These are phyloP conservation scores for Cryptus viduatorius DNA, from an alignment of 2,888 invertebrate species.

Conservation along the genomic window DNA sequence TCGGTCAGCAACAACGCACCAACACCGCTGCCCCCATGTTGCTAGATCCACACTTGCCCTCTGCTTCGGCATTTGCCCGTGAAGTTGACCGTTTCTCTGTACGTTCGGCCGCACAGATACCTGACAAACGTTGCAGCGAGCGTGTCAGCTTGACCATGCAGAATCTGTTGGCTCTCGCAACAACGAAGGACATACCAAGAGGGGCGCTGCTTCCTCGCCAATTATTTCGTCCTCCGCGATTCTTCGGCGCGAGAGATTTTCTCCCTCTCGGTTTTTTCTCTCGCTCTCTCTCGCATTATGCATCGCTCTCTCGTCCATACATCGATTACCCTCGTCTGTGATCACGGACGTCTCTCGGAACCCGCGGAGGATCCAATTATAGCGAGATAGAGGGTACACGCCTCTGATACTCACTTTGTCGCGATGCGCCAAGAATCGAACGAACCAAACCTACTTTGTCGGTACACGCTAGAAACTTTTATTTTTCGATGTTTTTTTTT, in stretches of 20 bases:
- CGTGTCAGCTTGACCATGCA: constrained; percentile 19
- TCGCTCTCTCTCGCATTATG: constrained; percentile 53
- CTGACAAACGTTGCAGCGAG: neutral
- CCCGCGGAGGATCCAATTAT: constrained; percentile 66
- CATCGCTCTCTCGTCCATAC: constrained; percentile 42
- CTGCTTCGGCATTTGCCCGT: constrained; percentile 7
- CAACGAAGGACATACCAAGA: constrained; percentile 16
- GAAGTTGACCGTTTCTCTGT: constrained; percentile 29
- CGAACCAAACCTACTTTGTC: constrained; percentile 55
- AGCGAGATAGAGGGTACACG: constrained; percentile 45
- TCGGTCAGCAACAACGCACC: constrained; percentile 49
- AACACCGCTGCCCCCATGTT: constrained; percentile 41
- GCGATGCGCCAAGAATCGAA: constrained; percentile 53
- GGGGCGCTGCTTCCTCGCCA: constrained; percentile 52
- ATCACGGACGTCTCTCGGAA: constrained; percentile 32
- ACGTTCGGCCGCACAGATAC: neutral
- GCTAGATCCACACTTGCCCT: neutral
- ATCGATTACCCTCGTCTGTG: constrained; percentile 60
- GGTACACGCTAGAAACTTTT: constrained; percentile 30
- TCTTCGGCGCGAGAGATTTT: constrained; percentile 55
- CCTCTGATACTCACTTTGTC: constrained; percentile 62
- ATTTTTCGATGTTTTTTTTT: constrained; percentile 8
- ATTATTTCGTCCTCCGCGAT: constrained; percentile 64
- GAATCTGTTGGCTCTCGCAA: neutral
- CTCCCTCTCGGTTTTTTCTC: constrained; percentile 49